phyloP scores from a whole-genome alignment of 1,140 invertebrate species.

The Drosophila arizonae region DNA sequence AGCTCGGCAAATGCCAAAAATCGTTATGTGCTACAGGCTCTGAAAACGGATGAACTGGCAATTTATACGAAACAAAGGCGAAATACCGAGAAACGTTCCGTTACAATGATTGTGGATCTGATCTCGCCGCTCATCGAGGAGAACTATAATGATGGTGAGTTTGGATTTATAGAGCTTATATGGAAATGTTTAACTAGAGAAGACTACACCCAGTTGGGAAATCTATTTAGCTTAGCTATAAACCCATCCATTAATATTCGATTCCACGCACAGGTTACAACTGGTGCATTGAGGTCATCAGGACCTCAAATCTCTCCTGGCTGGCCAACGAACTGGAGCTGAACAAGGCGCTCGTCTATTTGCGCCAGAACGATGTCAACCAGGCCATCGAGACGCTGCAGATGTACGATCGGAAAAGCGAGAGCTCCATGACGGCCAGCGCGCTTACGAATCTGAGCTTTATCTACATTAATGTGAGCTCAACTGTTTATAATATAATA shows the following conservation, averaged over 20 bases:
- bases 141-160: conserved; percentile 87
- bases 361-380: conserved; percentile 92
- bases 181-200: too few relatives aligned
- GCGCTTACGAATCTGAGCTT: conserved; percentile 96
- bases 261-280: conserved; percentile 84
- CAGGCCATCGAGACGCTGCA: conserved; percentile 94
- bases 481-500: background rate
- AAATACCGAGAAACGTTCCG: conserved; percentile 91
- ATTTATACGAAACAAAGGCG: conserved; percentile 90
- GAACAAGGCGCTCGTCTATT: conserved; percentile 95
- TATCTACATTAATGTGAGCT: conserved; percentile 91
- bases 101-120: conserved; percentile 95
- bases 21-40: conserved; percentile 87
- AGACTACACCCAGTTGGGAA: too few relatives aligned
- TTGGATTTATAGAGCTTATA: too few relatives aligned
- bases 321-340: conserved; percentile 95
- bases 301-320: conserved; percentile 89
- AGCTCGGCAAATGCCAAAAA: conserved; percentile 54
- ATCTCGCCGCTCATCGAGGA: conserved; percentile 94
- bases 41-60: conserved; percentile 91
- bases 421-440: conserved; percentile 91
- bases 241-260: background rate
- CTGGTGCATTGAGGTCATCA: conserved; percentile 91
- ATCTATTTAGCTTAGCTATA: too few relatives aligned
- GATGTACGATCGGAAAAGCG: conserved; percentile 94